These are phyloP conservation scores for Neodiprion pinetum DNA, from an alignment of 1,140 invertebrate genomes.

Conservation along the genomic window DNA sequence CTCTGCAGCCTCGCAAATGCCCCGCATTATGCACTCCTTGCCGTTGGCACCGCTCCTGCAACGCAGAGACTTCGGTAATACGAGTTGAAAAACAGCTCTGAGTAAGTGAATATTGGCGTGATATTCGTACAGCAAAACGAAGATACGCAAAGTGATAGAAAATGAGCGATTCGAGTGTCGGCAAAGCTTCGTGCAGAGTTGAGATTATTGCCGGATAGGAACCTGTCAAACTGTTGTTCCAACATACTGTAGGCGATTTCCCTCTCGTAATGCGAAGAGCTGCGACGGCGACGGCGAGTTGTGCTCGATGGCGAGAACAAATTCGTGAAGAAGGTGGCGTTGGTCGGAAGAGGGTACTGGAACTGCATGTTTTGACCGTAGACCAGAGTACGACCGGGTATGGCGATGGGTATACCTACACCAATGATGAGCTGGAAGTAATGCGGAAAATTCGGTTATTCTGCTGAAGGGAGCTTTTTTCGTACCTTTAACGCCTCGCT, in stretches of 20 bases:
- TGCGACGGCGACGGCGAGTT: slow-evolving; percentile 35
- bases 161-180: too few species aligned
- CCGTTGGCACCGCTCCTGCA: slow-evolving; percentile 48
- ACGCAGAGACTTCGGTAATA: slow-evolving; percentile 27
- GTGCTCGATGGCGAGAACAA: slow-evolving; percentile 33
- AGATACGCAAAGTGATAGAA: too few species aligned
- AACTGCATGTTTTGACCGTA: slow-evolving; percentile 60
- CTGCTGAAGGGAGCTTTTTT: too few species aligned
- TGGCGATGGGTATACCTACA: slow-evolving; percentile 52
- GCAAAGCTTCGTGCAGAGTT: too few species aligned
- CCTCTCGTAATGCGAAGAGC: slow-evolving; percentile 34
- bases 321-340: slow-evolving; percentile 55
- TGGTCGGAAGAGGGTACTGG: slow-evolving; percentile 58
- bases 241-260: slow-evolving; percentile 41
- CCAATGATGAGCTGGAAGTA: slow-evolving; percentile 53
- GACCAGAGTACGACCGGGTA: slow-evolving; percentile 48
- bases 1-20: slow-evolving; percentile 60
- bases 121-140: not conserved
- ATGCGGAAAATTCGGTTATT: too few species aligned
- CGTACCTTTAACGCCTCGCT: too few species aligned
- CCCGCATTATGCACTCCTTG: slow-evolving; percentile 56
- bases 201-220: not conserved
- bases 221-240: slow-evolving; percentile 44
- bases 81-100: not conserved
- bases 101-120: not conserved